Conservation (phyloP, 2,888 invertebrate genomes). For the Dorcus hopei region DNA sequence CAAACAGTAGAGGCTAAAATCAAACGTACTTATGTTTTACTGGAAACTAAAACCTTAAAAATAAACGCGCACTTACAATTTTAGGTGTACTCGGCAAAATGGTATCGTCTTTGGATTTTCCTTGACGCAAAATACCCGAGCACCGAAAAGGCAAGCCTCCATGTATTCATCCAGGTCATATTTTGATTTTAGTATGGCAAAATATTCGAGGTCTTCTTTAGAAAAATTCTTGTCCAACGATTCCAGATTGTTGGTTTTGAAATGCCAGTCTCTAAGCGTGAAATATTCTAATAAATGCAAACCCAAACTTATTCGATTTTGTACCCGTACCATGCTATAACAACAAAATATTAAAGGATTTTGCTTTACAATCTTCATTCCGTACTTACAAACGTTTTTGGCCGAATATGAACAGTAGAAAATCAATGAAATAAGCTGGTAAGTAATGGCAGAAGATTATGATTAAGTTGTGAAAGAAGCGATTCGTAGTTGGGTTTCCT, state of each 20-base stretch:
- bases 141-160: conserved; percentile 68
- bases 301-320: conserved; percentile 57
- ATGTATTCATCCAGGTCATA: conserved; percentile 55
- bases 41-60: not conserved
- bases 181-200: conserved; percentile 48
- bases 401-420: conserved; percentile 61
- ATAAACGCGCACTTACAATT: conserved; percentile 5
- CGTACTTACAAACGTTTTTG: conserved; percentile 71
- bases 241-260: conserved; percentile 58
- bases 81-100: conserved; percentile 14
- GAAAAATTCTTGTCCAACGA: conserved; percentile 53
- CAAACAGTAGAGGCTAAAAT: not conserved
- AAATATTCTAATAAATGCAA: conserved; percentile 68
- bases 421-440: conserved; percentile 72
- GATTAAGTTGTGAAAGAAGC: conserved; percentile 59
- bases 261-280: conserved; percentile 75
- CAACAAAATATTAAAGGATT: not conserved
- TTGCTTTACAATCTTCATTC: not conserved
- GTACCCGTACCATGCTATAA: conserved; percentile 59
- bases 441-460: conserved; percentile 67
- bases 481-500: conserved; percentile 64
- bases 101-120: conserved; percentile 62
- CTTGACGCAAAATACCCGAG: conserved; percentile 74
- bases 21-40: not conserved
- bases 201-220: conserved; percentile 56